A percentile compares a stretch with the other conserved stretches of the same genome.
Evolutionary conservation across 2,888 invertebrate genomes (phyloP).

Genomic region (Eupithecia dodoneata): DNA sequence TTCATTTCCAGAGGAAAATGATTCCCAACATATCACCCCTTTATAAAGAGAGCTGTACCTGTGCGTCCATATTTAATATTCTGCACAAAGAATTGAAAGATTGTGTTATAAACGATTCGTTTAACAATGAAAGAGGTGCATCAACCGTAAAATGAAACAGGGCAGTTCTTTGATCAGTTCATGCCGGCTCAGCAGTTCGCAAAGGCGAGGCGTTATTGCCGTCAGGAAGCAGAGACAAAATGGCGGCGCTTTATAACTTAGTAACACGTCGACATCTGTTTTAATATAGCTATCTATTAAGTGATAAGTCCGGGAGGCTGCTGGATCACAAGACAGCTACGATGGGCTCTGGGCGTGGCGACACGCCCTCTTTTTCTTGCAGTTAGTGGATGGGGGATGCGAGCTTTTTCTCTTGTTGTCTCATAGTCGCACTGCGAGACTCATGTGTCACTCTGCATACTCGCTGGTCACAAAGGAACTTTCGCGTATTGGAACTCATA

Average conservation of each 20-base stretch:
- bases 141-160: conserved; percentile 76
- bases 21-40: conserved; percentile 18
- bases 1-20: conserved; percentile 6
- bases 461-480: conserved; percentile 14
- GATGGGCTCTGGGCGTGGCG: conserved; percentile 76
- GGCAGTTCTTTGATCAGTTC: conserved; percentile 78
- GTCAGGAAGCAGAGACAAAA: conserved; percentile 78
- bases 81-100: conserved; percentile 59
- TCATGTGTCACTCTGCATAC: conserved; percentile 19
- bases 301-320: conserved; percentile 73
- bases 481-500: neutral
- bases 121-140: conserved; percentile 72
- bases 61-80: conserved; percentile 29
- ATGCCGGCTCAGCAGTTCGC: conserved; percentile 72
- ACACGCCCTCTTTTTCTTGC: conserved; percentile 79
- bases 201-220: conserved; percentile 78
- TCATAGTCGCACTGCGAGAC: conserved; percentile 35
- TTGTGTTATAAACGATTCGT: conserved; percentile 72
- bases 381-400: conserved; percentile 52
- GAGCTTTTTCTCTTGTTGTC: conserved; percentile 56
- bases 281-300: conserved; percentile 79
- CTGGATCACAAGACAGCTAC: conserved; percentile 71
- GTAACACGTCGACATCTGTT: conserved; percentile 81
- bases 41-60: conserved; percentile 19
- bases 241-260: conserved; percentile 84